A percentile compares a stretch with the other conserved stretches of the same genome.
Evolutionary conservation across 1,140 invertebrate genomes (phyloP).

Genomic region (Achatina immaculata): DNA sequence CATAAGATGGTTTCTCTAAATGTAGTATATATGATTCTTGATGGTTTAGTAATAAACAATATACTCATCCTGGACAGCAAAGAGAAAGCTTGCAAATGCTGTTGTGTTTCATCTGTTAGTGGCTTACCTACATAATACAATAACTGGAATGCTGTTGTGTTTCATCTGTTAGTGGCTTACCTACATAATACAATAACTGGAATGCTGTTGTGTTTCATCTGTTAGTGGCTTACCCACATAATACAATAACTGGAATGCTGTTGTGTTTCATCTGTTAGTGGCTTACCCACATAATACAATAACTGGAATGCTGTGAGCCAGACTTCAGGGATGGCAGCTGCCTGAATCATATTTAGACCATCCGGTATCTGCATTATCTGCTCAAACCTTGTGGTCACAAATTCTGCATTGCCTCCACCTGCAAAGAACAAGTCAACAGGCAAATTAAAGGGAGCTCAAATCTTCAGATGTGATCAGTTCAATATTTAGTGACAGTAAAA

Average conservation of each 20-base stretch:
- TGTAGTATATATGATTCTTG: too few species aligned
- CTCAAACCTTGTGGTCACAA: constrained; percentile 64
- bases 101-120: too few species aligned
- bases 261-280: too few species aligned
- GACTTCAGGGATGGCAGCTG: constrained; percentile 70
- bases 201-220: too few species aligned
- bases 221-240: constrained; percentile 61
- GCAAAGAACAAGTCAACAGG: not conserved
- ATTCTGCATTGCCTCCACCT: constrained; percentile 71
- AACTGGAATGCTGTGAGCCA: constrained; percentile 71
- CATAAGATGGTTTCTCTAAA: too few species aligned
- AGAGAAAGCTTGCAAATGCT: too few species aligned
- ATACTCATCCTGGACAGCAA: too few species aligned
- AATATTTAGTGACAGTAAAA: not conserved
- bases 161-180: too few species aligned
- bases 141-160: constrained; percentile 71
- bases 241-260: constrained; percentile 69
- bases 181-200: constrained; percentile 65
- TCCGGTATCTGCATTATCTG: constrained; percentile 63
- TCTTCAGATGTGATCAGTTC: not conserved
- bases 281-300: constrained; percentile 62
- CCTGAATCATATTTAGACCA: constrained; percentile 55
- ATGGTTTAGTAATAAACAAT: too few species aligned
- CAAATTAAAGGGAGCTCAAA: not conserved
- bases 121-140: constrained; percentile 63